Conservation (phyloP, 2,797 vertebrate species). For the Pseudochirops cupreus region DNA sequence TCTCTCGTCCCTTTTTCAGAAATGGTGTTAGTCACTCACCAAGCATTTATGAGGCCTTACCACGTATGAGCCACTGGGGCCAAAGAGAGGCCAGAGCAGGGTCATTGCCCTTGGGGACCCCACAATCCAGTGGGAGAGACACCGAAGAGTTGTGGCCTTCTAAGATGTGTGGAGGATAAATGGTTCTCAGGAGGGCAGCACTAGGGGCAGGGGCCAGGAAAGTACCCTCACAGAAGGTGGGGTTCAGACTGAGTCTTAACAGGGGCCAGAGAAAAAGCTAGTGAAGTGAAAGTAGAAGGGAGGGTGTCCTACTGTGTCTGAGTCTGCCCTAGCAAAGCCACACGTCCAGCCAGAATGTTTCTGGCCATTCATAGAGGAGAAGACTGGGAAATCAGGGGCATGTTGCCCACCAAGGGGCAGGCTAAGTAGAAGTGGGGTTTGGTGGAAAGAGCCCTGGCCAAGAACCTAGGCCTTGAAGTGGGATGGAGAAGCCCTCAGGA, state of each 20-base stretch:
- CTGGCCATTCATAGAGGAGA: rapidly evolving
- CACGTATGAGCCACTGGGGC: not conserved
- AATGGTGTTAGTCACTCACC: slow-evolving; percentile 4
- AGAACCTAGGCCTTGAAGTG: no score
- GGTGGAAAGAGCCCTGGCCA: not conserved
- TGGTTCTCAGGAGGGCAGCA: not conserved
- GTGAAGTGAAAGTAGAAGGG: not conserved
- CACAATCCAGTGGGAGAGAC: not conserved
- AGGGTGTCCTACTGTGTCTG: not conserved
- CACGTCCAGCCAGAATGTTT: not conserved
- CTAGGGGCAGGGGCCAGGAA: not conserved
- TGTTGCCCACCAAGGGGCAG: no score
- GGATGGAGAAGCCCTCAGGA: not conserved
- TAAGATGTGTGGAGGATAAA: not conserved
- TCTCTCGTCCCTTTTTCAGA: not conserved
- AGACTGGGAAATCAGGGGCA: not conserved
- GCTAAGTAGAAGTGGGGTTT: not conserved
- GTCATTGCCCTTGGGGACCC: not conserved
- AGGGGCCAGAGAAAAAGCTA: not conserved
- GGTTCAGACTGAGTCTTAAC: not conserved
- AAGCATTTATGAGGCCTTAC: slow-evolving; percentile 19
- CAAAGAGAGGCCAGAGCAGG: slow-evolving; percentile 4
- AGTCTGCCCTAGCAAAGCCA: not conserved
- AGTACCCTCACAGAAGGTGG: not conserved
- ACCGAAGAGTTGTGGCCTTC: not conserved